These are phyloP conservation scores for Alosa alosa DNA, from an alignment of 2,113 vertebrate species.

Conservation along the genomic window DNA sequence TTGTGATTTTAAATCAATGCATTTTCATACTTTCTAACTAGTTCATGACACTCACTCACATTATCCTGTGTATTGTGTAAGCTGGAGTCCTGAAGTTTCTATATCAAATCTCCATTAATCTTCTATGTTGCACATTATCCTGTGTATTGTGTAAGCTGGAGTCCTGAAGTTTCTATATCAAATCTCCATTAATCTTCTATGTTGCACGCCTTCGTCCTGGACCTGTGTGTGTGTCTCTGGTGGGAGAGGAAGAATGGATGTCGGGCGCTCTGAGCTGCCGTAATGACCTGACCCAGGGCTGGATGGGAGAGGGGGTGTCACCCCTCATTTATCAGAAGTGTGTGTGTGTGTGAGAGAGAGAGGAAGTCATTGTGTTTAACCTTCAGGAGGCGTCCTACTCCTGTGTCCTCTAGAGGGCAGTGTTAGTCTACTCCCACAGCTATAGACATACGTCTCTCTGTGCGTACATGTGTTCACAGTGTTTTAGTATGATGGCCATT, in stretches of 20 bases:
- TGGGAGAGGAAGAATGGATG: neutral
- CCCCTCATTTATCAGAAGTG: slow-evolving; percentile 8
- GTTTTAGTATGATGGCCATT: too few species aligned
- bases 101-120: too few species aligned
- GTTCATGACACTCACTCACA: too few species aligned
- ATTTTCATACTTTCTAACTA: neutral
- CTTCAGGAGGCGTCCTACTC: neutral
- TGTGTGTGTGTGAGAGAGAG: neutral
- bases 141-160: neutral
- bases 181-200: neutral
- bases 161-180: neutral
- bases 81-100: neutral
- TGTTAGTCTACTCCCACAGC: neutral
- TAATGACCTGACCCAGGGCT: slow-evolving; percentile 18
- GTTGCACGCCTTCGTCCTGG: neutral
- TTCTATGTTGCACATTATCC: neutral
- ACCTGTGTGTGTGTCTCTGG: neutral
- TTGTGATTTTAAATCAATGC: neutral
- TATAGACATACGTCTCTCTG: too few species aligned
- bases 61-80: neutral
- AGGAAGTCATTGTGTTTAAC: neutral
- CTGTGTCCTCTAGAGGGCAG: slow-evolving; percentile 29
- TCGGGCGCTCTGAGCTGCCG: neutral
- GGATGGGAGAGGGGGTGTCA: neutral
- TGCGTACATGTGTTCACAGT: too few species aligned